A percentile compares a stretch with the other conserved stretches of the same genome.
Evolutionary conservation across 2,797 vertebrate genomes (phyloP).

Genomic region (Zalophus californianus): DNA sequence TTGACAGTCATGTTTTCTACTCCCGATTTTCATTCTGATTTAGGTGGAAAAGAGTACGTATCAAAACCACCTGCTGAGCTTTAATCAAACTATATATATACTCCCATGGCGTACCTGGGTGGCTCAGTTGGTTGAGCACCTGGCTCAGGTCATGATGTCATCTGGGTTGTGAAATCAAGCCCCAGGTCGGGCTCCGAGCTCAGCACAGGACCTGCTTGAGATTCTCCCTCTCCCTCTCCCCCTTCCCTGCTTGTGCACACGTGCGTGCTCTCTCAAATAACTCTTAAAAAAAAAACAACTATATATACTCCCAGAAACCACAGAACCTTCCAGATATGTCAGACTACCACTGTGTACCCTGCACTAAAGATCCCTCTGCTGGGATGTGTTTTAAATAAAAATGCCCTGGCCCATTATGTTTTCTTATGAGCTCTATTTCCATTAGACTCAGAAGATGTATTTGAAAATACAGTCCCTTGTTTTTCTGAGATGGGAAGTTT

Average conservation of each 20-base stretch:
- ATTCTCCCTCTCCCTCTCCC: background rate
- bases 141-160: background rate
- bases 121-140: background rate
- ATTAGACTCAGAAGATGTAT: background rate
- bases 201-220: background rate
- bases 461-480: background rate
- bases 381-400: background rate
- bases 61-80: background rate
- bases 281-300: background rate
- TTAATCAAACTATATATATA: background rate
- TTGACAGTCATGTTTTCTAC: background rate
- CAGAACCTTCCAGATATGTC: background rate
- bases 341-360: background rate
- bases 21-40: conserved; percentile 38
- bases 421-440: background rate
- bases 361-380: background rate
- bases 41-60: background rate
- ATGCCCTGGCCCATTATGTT: background rate
- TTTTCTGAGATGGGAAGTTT: background rate
- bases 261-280: background rate
- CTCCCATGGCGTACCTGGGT: background rate
- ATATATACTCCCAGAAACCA: background rate
- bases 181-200: background rate
- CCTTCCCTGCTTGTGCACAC: background rate
- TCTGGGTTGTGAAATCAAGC: background rate